These are phyloP conservation scores for Bathynomus jamesi DNA, from an alignment of 1,140 invertebrate genomes.

Conservation along the genomic window DNA sequence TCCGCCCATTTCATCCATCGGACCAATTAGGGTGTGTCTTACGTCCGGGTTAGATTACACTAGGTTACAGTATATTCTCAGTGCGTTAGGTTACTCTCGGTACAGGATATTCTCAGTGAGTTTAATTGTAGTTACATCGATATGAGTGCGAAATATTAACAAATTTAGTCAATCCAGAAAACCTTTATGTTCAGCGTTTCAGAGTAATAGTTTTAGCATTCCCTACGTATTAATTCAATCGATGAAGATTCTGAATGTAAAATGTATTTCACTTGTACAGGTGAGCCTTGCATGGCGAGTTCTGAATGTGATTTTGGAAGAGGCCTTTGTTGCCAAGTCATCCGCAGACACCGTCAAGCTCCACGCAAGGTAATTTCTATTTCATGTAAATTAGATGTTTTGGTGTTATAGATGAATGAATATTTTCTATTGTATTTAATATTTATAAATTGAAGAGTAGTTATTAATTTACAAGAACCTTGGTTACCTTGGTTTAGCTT, in stretches of 20 bases:
- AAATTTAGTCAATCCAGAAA: background rate
- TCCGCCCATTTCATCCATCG: too few relatives aligned
- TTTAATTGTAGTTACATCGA: background rate
- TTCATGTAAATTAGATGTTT: too few relatives aligned
- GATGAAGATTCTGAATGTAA: background rate
- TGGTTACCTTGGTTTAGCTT: too few relatives aligned
- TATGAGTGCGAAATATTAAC: background rate
- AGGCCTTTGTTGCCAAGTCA: slow-evolving; percentile 78
- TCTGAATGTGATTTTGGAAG: slow-evolving; percentile 75
- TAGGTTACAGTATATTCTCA: too few relatives aligned
- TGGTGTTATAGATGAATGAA: too few relatives aligned
- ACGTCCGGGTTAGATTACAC: too few relatives aligned
- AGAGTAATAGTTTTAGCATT: background rate
- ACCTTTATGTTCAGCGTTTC: background rate
- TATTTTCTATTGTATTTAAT: too few relatives aligned
- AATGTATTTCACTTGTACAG: slow-evolving; percentile 45
- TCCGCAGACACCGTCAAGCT: slow-evolving; percentile 71
- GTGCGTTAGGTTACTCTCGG: too few relatives aligned
- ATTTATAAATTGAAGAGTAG: too few relatives aligned
- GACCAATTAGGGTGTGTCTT: too few relatives aligned
- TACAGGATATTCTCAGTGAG: too few relatives aligned
- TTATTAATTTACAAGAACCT: too few relatives aligned
- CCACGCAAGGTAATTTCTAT: slow-evolving; percentile 77
- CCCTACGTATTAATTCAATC: background rate
- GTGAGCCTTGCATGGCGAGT: slow-evolving; percentile 71